A percentile compares a stretch with the other conserved stretches of the same genome.
Evolutionary conservation across 2,888 invertebrate genomes (phyloP).

Genomic region (Nyleta sp.): DNA sequence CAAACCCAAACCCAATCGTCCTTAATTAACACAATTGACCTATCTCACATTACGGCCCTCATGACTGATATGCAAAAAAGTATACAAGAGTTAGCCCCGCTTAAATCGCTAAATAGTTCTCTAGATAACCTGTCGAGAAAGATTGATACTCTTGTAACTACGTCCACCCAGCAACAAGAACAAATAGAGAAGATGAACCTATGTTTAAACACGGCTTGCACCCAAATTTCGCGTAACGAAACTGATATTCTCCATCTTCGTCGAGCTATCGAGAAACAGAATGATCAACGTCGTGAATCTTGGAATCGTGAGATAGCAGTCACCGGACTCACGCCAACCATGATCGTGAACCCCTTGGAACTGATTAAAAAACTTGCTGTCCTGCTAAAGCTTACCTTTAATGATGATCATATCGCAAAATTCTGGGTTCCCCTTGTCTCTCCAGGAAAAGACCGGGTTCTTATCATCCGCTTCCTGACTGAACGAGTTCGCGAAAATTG

Average conservation of each 20-base stretch:
- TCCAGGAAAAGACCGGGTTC: background rate
- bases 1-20: too few relatives aligned
- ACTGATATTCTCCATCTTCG: too few relatives aligned
- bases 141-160: background rate
- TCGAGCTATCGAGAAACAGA: background rate
- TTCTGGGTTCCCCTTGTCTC: background rate
- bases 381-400: background rate
- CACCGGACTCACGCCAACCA: background rate
- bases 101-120: background rate
- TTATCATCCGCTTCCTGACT: background rate
- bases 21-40: too few relatives aligned
- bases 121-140: background rate
- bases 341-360: background rate
- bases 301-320: background rate
- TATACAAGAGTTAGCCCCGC: background rate
- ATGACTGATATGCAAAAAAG: background rate
- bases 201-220: background rate
- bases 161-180: background rate
- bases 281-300: background rate
- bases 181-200: background rate
- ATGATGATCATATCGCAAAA: slow-evolving; percentile 5
- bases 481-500: background rate
- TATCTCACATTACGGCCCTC: too few relatives aligned
- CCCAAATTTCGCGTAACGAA: background rate
- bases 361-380: background rate